Base-by-base conservation (phyloP, 2,113 vertebrate species). In the Rhodinocichla rosea region DNA sequence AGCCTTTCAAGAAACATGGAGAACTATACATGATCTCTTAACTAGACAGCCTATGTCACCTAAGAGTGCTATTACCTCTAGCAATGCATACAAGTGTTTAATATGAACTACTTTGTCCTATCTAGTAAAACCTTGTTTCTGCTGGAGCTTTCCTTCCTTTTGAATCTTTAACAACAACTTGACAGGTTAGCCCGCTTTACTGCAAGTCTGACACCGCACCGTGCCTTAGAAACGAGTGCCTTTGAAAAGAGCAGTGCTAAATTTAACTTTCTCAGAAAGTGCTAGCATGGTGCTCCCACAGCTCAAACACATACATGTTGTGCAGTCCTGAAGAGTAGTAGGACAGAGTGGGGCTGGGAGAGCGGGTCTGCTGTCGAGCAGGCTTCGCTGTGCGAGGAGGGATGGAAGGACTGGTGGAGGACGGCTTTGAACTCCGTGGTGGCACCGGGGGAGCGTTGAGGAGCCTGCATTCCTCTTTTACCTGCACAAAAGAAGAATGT, bases 291-390 rank as follows among this genome's bases (percentile, higher is more conserved):
- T 24, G 75, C 49, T 76, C 89, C 70, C 45, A 20, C 30, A 73
- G 74, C 45, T 55, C 49, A 9, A 21, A 50, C 77, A 98, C 99
- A 98, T 98, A 99, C 99, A 99, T 99, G 98, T 96, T 99, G 96
- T 99, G 99, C 76, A 99, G 98, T 81, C 99, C 99, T 44, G 99
- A 99, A 10, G 99, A 99, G 91, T 99, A 99, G 95, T 99, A 99
- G 68, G 99, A 99, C 64, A 99, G 98, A 19, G 99, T 99, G 42
- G 99, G 99, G 97, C 99, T 99, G 32, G 99, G 99, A 94, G 99
- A 99, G 35, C 99, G 99, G 2, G 99, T 98, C 94, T 99, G 99
- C 63, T 98, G 98, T 37, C 99, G 98, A 13, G 98, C 97, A 33
- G 98, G 97, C 86, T 99, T 99, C n/a, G 90, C 97, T 23, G 97